Base-by-base conservation (phyloP, 2,113 vertebrate genomes). In the Strix uralensis region DNA sequence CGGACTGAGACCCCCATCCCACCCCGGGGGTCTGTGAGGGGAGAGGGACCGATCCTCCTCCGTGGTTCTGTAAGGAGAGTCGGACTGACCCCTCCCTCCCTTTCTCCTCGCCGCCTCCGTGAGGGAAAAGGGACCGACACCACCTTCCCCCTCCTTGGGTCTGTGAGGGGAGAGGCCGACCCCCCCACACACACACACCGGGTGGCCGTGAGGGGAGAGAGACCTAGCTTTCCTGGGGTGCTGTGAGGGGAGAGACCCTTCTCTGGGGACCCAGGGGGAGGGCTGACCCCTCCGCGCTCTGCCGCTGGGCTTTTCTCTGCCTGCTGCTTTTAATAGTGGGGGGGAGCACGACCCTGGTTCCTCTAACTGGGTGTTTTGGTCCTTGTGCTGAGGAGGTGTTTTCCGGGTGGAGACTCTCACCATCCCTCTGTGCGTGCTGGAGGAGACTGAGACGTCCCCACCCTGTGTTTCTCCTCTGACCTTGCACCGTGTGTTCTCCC, bases 151-250 rank as follows among this genome's bases (percentile, higher is more conserved):
- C 11, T 7, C 18, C 36, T 23, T 11, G 13, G 16, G 17, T 26
- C 63, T 5, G 5, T 13, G 59, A 51, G 30, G 34, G 34, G 15
- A 20, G 46, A 8, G 40, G 10, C 54, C 15, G 17, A 16, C 7
- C 8, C 29, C 17, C 6, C 13, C 11, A 4, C 22, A 20, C 58
- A 19, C 51, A 42, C 25, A 5, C 34, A 1, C 5, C 1, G 13
- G 11, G 10, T 8, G 44, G 65, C 55, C 6, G 5, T 44, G 36
- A 40, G 47, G 22, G 69, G n/a, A 42, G 69, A 42, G 40, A 22
- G 42, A 20, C 18, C 10, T 3, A 0, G 19, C 36, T 51, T 23
- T 34, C 54, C 7, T 10, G 29, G 72, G 36, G 7, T 74, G 40
- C 30, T 25, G 4, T 71, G 57, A 20, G 36, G 10, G 15, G 30